Evolutionary conservation across 2,888 invertebrate genomes (phyloP).

Genomic region (Brachynemurus nebulosus): DNA sequence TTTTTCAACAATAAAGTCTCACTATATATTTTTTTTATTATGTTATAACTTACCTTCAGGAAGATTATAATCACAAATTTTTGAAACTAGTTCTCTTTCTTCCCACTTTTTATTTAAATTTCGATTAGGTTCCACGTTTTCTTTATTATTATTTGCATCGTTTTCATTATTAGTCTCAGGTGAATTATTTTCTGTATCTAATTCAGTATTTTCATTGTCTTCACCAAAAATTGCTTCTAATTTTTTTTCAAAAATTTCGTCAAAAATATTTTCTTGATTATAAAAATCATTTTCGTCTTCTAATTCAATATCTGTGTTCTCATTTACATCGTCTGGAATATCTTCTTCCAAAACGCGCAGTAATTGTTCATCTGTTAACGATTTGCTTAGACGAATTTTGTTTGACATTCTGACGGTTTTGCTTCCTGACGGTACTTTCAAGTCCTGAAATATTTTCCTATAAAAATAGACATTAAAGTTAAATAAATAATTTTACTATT

Average conservation of each 20-base stretch:
- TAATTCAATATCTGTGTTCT: neutral
- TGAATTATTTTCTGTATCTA: no score
- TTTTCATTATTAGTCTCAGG: no score
- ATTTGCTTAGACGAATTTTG: no score
- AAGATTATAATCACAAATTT: neutral
- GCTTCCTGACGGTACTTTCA: no score
- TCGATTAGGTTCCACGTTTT: neutral
- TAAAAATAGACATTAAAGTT: no score
- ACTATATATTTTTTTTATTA: neutral
- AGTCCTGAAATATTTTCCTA: no score
- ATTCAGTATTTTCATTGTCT: no score
- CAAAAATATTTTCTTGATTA: neutral
- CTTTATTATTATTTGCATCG: neutral
- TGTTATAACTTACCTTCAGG: neutral
- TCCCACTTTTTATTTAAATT: neutral
- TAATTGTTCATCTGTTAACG: neutral
- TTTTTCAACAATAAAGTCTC: neutral
- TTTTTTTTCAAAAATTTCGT: conserved; percentile 2
- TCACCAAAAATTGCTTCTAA: neutral
- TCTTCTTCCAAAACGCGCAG: neutral
- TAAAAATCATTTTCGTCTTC: neutral
- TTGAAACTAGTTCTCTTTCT: neutral
- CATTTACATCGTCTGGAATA: neutral
- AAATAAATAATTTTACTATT: no score
- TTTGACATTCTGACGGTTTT: no score